These are phyloP conservation scores for Rhagophthalmus giganteus DNA, from an alignment of 2,888 invertebrate genomes.

Conservation along the genomic window DNA sequence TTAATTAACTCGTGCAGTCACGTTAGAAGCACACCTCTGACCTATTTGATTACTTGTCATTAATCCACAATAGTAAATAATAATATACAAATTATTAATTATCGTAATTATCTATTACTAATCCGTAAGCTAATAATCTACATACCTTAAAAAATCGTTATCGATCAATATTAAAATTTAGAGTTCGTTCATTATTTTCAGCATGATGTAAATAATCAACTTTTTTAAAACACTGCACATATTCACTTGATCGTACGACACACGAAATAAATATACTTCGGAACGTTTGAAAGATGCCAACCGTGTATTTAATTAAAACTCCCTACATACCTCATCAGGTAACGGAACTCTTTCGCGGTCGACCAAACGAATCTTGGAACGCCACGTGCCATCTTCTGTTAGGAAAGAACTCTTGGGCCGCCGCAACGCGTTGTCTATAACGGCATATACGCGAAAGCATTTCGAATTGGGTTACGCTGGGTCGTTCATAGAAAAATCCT, in stretches of 20 bases:
- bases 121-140: not conserved
- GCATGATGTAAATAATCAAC: slow-evolving; percentile 42
- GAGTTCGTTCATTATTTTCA: slow-evolving; percentile 35
- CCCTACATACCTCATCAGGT: slow-evolving; percentile 1
- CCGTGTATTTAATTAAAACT: not conserved
- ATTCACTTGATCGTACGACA: too few relatives aligned
- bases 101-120: not conserved
- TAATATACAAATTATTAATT: not conserved
- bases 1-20: too few relatives aligned
- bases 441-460: too few relatives aligned
- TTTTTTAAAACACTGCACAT: slow-evolving; percentile 41
- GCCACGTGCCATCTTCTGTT: too few relatives aligned
- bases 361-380: too few relatives aligned
- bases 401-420: too few relatives aligned
- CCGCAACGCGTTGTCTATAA: too few relatives aligned
- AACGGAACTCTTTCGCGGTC: slow-evolving; percentile 9
- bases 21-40: not conserved
- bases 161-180: not conserved
- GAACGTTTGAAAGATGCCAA: not conserved
- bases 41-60: too few relatives aligned
- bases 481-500: too few relatives aligned
- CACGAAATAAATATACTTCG: too few relatives aligned
- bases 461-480: too few relatives aligned
- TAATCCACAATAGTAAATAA: not conserved
- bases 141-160: slow-evolving; percentile 5